phyloP scores from a whole-genome alignment of 2,797 vertebrate genomes.

The Diceros bicornis region DNA sequence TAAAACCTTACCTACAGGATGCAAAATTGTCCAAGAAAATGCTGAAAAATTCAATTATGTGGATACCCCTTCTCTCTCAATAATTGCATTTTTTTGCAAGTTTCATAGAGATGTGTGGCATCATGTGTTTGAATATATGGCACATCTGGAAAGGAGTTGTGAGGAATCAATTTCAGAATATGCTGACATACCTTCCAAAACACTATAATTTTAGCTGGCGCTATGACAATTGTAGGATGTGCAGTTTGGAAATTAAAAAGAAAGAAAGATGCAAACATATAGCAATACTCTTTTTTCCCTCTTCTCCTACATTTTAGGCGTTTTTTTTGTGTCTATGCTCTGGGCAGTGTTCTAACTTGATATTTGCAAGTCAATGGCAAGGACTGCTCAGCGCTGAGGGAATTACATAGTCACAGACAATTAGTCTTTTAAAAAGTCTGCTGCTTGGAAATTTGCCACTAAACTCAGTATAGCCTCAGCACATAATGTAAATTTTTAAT shows the following conservation, averaged over 20 bases:
- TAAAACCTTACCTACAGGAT: not conserved
- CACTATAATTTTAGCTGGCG: not conserved
- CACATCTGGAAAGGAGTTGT: not conserved
- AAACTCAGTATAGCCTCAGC: constrained; percentile 66
- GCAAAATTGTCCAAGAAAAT: constrained; percentile 31
- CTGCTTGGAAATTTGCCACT: constrained; percentile 75
- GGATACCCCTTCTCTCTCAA: not conserved
- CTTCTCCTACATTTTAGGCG: not conserved
- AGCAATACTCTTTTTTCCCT: not conserved
- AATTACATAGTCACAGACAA: constrained; percentile 82
- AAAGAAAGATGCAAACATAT: constrained; percentile 27
- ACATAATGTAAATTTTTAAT: constrained; percentile 87
- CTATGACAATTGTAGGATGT: accelerated
- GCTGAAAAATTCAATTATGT: constrained; percentile 11
- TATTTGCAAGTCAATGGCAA: constrained; percentile 76
- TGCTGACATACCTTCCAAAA: constrained; percentile 59
- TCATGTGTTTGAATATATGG: constrained; percentile 32
- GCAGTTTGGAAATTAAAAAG: constrained; percentile 16
- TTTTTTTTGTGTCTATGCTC: constrained; percentile 71
- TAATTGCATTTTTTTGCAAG: not conserved
- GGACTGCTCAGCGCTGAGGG: constrained; percentile 66
- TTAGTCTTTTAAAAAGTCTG: constrained; percentile 87
- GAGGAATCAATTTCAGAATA: constrained; percentile 1
- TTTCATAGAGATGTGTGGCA: not conserved
- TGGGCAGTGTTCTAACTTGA: constrained; percentile 77